phyloP scores from a whole-genome alignment of 2,797 vertebrate species.

The Bufotes viridis region DNA sequence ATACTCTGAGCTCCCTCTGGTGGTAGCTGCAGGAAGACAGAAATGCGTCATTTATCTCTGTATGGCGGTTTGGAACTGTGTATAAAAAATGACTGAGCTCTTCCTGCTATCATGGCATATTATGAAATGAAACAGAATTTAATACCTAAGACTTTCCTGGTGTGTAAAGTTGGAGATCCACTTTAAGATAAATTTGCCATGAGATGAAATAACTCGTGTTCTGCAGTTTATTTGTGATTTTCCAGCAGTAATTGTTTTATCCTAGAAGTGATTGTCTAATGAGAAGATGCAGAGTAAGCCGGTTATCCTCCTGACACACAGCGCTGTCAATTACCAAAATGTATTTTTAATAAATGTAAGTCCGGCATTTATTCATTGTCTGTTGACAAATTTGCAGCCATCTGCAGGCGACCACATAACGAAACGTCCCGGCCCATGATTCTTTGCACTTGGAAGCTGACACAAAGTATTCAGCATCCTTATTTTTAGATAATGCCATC shows the following conservation, averaged over 20 bases:
- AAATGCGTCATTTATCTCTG: no score
- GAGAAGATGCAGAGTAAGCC: background rate
- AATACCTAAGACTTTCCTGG: background rate
- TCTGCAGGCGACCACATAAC: constrained; percentile 8
- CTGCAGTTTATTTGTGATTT: background rate
- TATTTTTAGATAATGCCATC: constrained; percentile 48
- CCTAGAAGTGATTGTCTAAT: background rate
- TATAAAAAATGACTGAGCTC: no score
- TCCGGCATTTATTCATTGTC: background rate
- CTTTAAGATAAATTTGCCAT: background rate
- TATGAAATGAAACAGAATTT: no score
- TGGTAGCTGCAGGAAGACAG: no score
- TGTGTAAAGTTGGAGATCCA: background rate
- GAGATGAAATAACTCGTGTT: background rate
- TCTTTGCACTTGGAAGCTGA: background rate
- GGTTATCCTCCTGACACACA: background rate
- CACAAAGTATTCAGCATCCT: constrained; percentile 41
- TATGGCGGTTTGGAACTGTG: no score
- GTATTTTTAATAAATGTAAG: background rate
- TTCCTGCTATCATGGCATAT: no score
- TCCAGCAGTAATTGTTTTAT: background rate
- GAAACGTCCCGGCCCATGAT: background rate
- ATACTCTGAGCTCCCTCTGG: no score
- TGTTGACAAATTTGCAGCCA: background rate
- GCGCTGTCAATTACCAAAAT: background rate